phyloP scores from a whole-genome alignment of 2,113 vertebrate genomes.

The Anas platyrhynchos region DNA sequence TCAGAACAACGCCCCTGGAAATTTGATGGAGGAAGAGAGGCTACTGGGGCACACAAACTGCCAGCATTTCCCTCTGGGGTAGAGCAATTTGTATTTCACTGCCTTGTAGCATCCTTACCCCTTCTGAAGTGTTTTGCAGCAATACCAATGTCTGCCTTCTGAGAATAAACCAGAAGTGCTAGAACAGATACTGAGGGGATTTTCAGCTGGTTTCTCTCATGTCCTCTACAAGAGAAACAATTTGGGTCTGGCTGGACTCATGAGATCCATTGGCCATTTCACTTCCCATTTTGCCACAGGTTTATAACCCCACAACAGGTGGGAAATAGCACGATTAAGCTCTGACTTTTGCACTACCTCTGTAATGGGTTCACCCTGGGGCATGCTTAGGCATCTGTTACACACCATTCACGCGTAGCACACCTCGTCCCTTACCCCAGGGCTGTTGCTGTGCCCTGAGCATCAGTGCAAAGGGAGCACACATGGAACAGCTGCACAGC shows the following conservation, averaged over 20 bases:
- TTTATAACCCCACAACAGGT: neutral
- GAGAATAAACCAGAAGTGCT: neutral
- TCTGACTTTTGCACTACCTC: neutral
- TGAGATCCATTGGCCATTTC: neutral
- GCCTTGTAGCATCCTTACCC: neutral
- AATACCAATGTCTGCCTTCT: neutral
- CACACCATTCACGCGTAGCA: fast-evolving
- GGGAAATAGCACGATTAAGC: neutral
- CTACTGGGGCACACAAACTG: neutral
- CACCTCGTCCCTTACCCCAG: neutral
- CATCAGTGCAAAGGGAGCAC: neutral
- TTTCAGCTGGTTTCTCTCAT: neutral
- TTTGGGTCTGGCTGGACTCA: neutral
- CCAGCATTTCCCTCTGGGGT: neutral
- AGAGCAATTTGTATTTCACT: neutral
- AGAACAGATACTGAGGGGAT: neutral
- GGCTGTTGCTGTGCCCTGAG: neutral
- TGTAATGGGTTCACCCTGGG: neutral
- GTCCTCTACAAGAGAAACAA: neutral
- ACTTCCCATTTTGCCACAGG: neutral
- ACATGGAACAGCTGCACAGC: neutral
- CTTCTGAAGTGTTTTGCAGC: neutral
- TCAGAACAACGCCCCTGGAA: neutral
- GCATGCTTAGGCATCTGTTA: neutral
- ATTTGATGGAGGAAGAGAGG: neutral